Conservation (phyloP, 1,140 invertebrate species). For the Chironomus striatipennis region DNA sequence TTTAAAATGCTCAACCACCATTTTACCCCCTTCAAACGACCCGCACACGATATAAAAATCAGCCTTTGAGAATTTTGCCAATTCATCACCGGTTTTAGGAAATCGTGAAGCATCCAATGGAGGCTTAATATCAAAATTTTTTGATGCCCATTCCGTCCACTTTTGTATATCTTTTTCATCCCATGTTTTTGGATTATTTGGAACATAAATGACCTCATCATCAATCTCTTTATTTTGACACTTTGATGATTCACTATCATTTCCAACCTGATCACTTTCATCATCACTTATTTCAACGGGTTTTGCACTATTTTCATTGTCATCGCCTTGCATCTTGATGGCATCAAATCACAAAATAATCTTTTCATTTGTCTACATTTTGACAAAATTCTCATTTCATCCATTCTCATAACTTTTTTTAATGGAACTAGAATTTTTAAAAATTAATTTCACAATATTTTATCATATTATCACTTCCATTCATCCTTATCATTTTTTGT, state of each 20-base stretch:
- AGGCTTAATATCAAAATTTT: conserved; percentile 49
- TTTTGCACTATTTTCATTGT: background rate
- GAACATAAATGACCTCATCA: conserved; percentile 4
- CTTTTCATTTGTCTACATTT: background rate
- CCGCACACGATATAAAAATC: conserved; percentile 44
- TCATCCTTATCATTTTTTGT: background rate
- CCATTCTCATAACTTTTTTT: background rate
- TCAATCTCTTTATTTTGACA: background rate
- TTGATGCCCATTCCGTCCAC: conserved; percentile 56
- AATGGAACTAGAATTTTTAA: background rate
- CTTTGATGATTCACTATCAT: background rate
- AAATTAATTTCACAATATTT: background rate
- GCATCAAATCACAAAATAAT: background rate
- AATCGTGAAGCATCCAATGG: conserved; percentile 45
- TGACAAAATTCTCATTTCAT: background rate
- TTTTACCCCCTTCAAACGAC: conserved; percentile 39
- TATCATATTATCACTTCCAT: background rate
- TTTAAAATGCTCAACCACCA: conserved; percentile 45
- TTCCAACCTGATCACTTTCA: background rate
- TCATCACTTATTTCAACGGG: background rate
- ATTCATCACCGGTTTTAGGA: conserved; percentile 48
- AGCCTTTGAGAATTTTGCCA: conserved; percentile 45
- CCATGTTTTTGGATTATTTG: conserved; percentile 55
- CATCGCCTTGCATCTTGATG: background rate
- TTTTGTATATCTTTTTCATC: conserved; percentile 47